Conservation (phyloP, 2,888 invertebrate species). For the Athrips mouffetella region DNA sequence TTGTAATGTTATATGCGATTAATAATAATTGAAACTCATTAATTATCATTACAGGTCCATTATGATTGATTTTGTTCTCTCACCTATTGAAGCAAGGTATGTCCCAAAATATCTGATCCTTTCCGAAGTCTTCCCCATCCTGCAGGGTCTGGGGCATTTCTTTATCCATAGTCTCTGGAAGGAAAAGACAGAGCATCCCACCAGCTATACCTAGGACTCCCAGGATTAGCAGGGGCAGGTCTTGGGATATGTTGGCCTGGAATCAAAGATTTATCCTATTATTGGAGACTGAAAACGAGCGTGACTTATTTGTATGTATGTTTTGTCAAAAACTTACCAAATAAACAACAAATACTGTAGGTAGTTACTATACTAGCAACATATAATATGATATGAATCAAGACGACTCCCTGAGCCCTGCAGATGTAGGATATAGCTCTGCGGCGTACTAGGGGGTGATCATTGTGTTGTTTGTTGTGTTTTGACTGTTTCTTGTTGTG, state of each 20-base stretch:
- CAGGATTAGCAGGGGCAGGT: slow-evolving; percentile 87
- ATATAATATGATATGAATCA: too few species aligned
- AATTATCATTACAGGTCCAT: neutral
- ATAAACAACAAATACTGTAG: too few species aligned
- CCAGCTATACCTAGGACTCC: slow-evolving; percentile 87
- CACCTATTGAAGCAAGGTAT: slow-evolving; percentile 86
- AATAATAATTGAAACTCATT: too few species aligned
- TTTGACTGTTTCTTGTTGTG: neutral
- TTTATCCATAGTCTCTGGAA: slow-evolving; percentile 91
- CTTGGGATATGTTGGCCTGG: slow-evolving; percentile 83
- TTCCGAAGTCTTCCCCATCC: slow-evolving; percentile 92
- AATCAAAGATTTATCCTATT: slow-evolving; percentile 1
- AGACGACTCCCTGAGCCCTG: too few species aligned
- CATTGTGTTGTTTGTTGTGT: too few species aligned
- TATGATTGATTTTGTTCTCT: slow-evolving; percentile 3
- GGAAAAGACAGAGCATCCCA: slow-evolving; percentile 85
- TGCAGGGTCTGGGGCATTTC: slow-evolving; percentile 91
- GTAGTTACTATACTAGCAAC: too few species aligned
- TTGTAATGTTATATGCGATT: too few species aligned
- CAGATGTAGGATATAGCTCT: too few species aligned
- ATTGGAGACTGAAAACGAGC: too few species aligned
- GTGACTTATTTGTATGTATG: too few species aligned
- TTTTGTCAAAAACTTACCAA: too few species aligned
- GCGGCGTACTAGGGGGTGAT: too few species aligned
- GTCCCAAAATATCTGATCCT: slow-evolving; percentile 88